Evolutionary conservation across 2,888 invertebrate genomes (phyloP), one percentile per base, ranked within the genome.

Genomic region (Chymomyza caudatula): DNA sequence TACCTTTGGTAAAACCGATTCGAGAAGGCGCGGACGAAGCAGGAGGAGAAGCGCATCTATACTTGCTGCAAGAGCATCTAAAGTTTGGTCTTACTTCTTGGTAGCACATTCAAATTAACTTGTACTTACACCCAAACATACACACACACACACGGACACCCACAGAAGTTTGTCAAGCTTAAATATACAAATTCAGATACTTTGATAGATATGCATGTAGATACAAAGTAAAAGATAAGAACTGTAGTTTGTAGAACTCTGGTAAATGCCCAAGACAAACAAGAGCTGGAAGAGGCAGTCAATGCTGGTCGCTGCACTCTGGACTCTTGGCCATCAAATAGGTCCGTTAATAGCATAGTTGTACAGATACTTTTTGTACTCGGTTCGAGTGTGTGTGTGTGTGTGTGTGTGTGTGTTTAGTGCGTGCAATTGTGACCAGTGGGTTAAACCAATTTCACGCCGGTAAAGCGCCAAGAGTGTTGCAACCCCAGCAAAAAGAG

Each of bases 401-500:
- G 25, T 5, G 25, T 0, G 6, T 4, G 5, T 25, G 11, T 37
- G 29, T 37, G 11, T 8, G 8, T 11, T 37, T 65, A 79, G 71
- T 76, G 86, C 71, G 82, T 86, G 86, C 77, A 82, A 82, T 82
- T 82, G 86, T 82, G 82, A 82, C 86, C 82, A 82, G 86, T 82
- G 82, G 79, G 86, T 87, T 78, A 88, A 86, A 79, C 88, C 86
- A 85, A 88, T 88, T 88, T 88, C 78, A 88, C 87, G 87, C 87
- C 84, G 69, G 84, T 73, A 79, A 85, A 84, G 75, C 87, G 81
- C 76, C 81, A 75, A 74, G 76, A 85, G 82, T 77, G 80, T 79
- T 82, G 81, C 86, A 77, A 73, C 76, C 73, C 74, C 77, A 69
- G 60, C 69, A 66, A 17, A n/a, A 52, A 15, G 19, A 22, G 57